These are phyloP conservation scores for Monarcha castaneiventris DNA, from an alignment of 2,113 vertebrate genomes.

Conservation along the genomic window DNA sequence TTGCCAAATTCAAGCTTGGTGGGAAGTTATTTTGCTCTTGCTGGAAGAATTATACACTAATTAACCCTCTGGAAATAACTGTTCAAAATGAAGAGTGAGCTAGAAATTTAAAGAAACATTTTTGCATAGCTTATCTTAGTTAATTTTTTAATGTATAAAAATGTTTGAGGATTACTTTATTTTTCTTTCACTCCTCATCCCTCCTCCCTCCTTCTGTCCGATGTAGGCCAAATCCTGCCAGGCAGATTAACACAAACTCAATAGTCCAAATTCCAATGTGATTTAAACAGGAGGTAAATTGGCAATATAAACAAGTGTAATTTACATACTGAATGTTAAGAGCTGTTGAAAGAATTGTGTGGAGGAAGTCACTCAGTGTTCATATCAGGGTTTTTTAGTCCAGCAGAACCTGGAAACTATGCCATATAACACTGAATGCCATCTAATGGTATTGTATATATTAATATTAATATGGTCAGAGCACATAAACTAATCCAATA, in stretches of 20 bases:
- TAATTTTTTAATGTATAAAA: neutral
- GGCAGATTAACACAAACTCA: constrained; percentile 31
- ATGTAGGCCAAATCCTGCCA: constrained; percentile 22
- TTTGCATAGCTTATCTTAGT: neutral
- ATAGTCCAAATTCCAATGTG: constrained; percentile 38
- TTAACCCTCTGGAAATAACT: constrained; percentile 34
- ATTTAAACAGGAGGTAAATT: constrained; percentile 50
- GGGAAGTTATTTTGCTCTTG: constrained; percentile 9
- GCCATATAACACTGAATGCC: neutral
- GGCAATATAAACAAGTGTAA: constrained; percentile 2
- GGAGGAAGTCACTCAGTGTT: neutral
- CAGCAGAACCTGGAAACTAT: constrained; percentile 9
- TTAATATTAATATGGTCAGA: constrained; percentile 21
- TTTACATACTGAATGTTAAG: constrained; percentile 30
- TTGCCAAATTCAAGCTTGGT: neutral
- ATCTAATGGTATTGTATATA: neutral
- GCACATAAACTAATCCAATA: neutral
- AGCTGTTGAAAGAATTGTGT: neutral
- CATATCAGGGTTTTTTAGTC: neutral
- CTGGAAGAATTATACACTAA: constrained; percentile 3
- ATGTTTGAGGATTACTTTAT: neutral
- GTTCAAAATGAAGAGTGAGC: neutral
- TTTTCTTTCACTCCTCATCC: neutral
- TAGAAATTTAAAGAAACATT: neutral
- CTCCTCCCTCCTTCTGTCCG: neutral